Evolutionary conservation across 2,113 vertebrate genomes (phyloP).

Genomic region (Odobenus rosmarus): DNA sequence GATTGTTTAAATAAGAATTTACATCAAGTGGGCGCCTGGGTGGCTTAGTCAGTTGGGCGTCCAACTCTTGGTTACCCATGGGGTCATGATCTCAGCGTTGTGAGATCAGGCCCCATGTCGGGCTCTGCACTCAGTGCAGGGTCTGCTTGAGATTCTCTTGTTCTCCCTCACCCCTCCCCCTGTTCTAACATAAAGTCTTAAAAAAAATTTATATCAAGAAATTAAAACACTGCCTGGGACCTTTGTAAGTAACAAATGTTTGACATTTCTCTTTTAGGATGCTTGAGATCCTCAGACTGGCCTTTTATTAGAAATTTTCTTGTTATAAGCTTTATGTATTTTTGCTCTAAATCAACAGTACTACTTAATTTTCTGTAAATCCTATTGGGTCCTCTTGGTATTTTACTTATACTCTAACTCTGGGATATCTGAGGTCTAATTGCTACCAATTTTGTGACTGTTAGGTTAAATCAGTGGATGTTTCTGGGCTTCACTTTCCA

Average conservation of each 20-base stretch:
- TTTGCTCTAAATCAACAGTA: slow-evolving; percentile 31
- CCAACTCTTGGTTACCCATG: not conserved
- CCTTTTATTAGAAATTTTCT: not conserved
- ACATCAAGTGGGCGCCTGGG: not conserved
- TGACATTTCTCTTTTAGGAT: not conserved
- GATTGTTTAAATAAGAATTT: not conserved
- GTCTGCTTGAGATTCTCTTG: too few species aligned
- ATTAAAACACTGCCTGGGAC: not conserved
- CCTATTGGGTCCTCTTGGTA: not conserved
- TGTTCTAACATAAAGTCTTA: not conserved
- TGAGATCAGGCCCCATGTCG: not conserved
- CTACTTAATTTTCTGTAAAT: slow-evolving; percentile 48
- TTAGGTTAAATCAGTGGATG: not conserved
- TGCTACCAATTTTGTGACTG: not conserved
- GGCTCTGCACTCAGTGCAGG: too few species aligned
- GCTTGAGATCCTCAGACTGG: not conserved
- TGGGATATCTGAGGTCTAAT: not conserved
- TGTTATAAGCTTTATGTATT: not conserved
- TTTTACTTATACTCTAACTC: slow-evolving; percentile 9
- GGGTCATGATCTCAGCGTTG: not conserved
- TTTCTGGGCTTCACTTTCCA: slow-evolving; percentile 1
- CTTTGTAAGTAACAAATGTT: not conserved
- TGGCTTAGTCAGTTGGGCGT: too few species aligned
- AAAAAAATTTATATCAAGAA: not conserved
- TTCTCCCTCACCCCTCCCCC: too few species aligned